Conservation (phyloP, 2,113 vertebrate genomes). For the Channa maculata region DNA sequence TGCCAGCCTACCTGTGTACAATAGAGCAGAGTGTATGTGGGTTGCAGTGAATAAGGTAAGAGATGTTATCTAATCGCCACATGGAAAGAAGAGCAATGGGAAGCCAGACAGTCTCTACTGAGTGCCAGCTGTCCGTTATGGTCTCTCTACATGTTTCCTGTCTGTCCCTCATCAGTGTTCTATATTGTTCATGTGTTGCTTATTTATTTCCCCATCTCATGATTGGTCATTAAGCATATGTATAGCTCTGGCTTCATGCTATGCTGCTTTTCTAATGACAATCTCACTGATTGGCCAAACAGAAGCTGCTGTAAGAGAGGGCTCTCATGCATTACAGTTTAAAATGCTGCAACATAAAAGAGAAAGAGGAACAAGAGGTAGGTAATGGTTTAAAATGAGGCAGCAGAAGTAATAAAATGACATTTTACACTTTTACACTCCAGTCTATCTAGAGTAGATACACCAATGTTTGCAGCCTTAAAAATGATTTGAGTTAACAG, state of each 20-base stretch:
- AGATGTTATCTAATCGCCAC: conserved; percentile 78
- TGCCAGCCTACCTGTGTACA: conserved; percentile 63
- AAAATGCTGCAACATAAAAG: background rate
- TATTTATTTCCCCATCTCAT: conserved; percentile 56
- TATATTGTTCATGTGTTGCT: conserved; percentile 17
- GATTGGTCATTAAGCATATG: conserved; percentile 49
- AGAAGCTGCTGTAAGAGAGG: conserved; percentile 10
- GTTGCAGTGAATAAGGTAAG: conserved; percentile 74
- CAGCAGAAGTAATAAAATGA: background rate
- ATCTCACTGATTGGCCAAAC: conserved; percentile 40
- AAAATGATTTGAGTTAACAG: background rate
- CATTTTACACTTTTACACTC: too few relatives aligned
- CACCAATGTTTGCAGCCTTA: too few relatives aligned
- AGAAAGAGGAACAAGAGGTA: background rate
- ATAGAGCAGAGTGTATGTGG: conserved; percentile 67
- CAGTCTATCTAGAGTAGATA: too few relatives aligned
- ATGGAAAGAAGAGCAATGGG: conserved; percentile 61
- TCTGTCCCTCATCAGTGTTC: conserved; percentile 31
- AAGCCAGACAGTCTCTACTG: conserved; percentile 51
- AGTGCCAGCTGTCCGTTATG: conserved; percentile 71
- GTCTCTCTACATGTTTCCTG: conserved; percentile 36
- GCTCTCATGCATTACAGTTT: background rate
- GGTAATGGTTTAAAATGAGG: background rate
- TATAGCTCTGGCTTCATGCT: conserved; percentile 1
- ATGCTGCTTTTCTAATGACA: conserved; percentile 60